Conservation (phyloP, 1,140 invertebrate species). For the Tetragnatha versicolor region DNA sequence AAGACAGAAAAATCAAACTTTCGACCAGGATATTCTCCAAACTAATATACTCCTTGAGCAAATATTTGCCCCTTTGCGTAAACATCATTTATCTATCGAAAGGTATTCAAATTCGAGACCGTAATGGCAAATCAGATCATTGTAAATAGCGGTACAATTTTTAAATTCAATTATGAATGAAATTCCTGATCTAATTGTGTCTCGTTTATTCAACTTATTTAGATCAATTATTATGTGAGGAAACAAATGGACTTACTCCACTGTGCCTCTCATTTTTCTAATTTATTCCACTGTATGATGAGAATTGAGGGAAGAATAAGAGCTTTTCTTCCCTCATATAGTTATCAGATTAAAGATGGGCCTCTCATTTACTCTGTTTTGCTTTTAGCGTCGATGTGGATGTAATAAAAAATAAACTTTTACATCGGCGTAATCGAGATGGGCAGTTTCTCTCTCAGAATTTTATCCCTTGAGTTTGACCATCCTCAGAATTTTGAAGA, state of each 20-base stretch:
- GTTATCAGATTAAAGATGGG: slow-evolving; percentile 17
- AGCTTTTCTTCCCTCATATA: slow-evolving; percentile 2
- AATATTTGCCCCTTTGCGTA: no score
- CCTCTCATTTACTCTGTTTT: background rate
- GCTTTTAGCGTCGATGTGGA: no score
- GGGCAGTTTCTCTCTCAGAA: no score
- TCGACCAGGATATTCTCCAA: no score
- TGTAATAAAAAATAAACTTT: no score
- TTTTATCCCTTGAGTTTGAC: no score
- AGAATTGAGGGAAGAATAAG: background rate
- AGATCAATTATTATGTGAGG: background rate
- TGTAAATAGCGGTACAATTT: background rate
- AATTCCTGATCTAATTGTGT: background rate
- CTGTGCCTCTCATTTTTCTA: background rate
- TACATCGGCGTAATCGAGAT: no score
- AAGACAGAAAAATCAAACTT: no score
- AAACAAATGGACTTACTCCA: background rate
- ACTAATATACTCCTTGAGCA: no score
- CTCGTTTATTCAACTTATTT: background rate
- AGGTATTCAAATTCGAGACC: background rate
- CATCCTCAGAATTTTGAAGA: no score
- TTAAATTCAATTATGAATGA: background rate
- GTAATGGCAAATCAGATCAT: background rate
- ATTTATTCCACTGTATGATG: slow-evolving; percentile 23
- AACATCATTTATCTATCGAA: background rate